These are phyloP conservation scores for Pogoniulus pusillus DNA, from an alignment of 2,797 vertebrate genomes.

Conservation along the genomic window DNA sequence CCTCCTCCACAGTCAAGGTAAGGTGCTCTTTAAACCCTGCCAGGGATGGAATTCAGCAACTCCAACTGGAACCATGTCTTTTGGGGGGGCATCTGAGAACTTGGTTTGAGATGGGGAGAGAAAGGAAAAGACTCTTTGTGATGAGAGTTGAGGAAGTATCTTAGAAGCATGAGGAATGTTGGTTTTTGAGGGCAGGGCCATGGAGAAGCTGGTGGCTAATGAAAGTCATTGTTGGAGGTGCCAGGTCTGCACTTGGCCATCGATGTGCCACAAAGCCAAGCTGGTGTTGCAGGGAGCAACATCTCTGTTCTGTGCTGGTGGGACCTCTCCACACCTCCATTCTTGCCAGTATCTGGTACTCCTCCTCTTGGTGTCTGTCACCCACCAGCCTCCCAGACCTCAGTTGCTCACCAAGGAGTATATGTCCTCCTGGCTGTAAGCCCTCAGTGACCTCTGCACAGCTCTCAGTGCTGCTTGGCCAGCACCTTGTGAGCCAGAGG, in stretches of 20 bases:
- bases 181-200: neutral
- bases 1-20: conserved; percentile 82
- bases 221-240: neutral
- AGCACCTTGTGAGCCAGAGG: neutral
- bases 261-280: neutral
- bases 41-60: neutral
- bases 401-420: neutral
- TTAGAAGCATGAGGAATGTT: neutral
- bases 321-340: neutral
- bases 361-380: neutral
- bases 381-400: neutral
- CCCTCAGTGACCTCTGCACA: neutral
- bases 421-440: neutral
- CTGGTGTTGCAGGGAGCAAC: neutral
- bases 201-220: neutral
- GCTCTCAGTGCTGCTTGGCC: neutral
- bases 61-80: neutral
- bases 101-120: neutral
- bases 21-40: neutral
- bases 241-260: neutral
- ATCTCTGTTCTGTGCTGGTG: neutral
- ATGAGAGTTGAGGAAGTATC: neutral
- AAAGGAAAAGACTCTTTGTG: neutral
- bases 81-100: neutral
- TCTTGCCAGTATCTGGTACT: neutral